Evolutionary conservation across 2,113 vertebrate genomes (phyloP).

Genomic region (Clinocottus analis): DNA sequence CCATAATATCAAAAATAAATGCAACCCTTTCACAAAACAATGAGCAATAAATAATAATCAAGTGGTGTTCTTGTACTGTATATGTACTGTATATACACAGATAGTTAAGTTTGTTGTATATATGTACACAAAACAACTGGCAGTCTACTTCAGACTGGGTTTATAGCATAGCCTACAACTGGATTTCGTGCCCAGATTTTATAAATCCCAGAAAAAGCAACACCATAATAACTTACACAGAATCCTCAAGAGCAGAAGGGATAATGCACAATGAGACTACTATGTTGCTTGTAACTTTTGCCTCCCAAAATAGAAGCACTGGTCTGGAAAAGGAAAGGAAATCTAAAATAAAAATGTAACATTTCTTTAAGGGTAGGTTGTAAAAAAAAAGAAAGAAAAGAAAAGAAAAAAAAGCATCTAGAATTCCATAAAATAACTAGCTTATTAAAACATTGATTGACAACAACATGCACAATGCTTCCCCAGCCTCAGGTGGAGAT

Average conservation of each 20-base stretch:
- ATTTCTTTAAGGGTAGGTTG: slow-evolving; percentile 54
- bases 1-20: slow-evolving; percentile 86
- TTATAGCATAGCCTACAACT: slow-evolving; percentile 69
- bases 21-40: slow-evolving; percentile 85
- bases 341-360: slow-evolving; percentile 59
- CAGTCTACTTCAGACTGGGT: slow-evolving; percentile 71
- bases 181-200: slow-evolving; percentile 64
- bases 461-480: slow-evolving; percentile 77
- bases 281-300: slow-evolving; percentile 52
- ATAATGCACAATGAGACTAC: slow-evolving; percentile 60
- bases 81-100: slow-evolving; percentile 84
- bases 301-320: slow-evolving; percentile 53
- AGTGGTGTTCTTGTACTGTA: slow-evolving; percentile 81
- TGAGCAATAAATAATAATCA: slow-evolving; percentile 86
- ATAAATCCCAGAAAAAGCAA: slow-evolving; percentile 62
- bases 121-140: slow-evolving; percentile 77
- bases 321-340: slow-evolving; percentile 62
- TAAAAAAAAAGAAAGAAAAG: slow-evolving; percentile 27
- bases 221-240: slow-evolving; percentile 79
- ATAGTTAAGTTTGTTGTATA: slow-evolving; percentile 77
- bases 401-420: slow-evolving; percentile 51
- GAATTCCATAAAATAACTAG: slow-evolving; percentile 75
- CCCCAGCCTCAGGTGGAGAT: slow-evolving; percentile 58
- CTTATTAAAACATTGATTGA: slow-evolving; percentile 79
- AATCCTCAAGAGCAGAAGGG: slow-evolving; percentile 59